Conservation (phyloP, 1,140 invertebrate species). For the Diachasma alloeum region DNA sequence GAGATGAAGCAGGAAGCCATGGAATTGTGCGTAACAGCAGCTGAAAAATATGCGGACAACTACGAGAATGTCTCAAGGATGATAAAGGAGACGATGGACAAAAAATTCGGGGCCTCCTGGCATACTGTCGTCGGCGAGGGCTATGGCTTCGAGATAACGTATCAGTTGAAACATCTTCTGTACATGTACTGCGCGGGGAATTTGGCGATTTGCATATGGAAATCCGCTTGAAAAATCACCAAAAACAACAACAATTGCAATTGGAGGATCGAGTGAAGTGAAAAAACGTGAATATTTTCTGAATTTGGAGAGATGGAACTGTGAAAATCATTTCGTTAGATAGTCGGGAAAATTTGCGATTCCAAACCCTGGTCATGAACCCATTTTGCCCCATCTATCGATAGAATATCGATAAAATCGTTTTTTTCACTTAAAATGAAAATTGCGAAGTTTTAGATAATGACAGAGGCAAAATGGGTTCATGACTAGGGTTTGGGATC, state of each 20-base stretch:
- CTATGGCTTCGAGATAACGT: conserved; percentile 93
- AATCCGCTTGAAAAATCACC: conserved; percentile 59
- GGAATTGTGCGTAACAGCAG: conserved; percentile 90
- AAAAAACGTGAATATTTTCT: neutral
- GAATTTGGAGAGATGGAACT: no score
- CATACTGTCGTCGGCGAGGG: conserved; percentile 95
- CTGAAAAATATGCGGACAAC: conserved; percentile 89
- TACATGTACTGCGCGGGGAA: conserved; percentile 96
- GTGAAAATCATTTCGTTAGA: no score
- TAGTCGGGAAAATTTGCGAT: no score
- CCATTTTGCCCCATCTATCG: no score
- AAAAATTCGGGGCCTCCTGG: conserved; percentile 94
- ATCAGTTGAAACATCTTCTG: conserved; percentile 91
- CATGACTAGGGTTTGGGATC: no score
- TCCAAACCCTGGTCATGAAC: no score
- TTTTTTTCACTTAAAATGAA: no score
- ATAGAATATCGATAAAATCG: no score
- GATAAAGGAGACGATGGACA: conserved; percentile 96
- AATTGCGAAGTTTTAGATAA: no score
- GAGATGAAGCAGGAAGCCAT: conserved; percentile 91
- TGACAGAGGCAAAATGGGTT: no score
- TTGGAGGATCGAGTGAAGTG: neutral
- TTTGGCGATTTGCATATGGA: conserved; percentile 92
- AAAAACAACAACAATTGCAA: neutral
- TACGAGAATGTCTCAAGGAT: conserved; percentile 78